These are phyloP conservation scores for Fukomys damarensis DNA, from an alignment of 2,113 vertebrate genomes.

Conservation along the genomic window DNA sequence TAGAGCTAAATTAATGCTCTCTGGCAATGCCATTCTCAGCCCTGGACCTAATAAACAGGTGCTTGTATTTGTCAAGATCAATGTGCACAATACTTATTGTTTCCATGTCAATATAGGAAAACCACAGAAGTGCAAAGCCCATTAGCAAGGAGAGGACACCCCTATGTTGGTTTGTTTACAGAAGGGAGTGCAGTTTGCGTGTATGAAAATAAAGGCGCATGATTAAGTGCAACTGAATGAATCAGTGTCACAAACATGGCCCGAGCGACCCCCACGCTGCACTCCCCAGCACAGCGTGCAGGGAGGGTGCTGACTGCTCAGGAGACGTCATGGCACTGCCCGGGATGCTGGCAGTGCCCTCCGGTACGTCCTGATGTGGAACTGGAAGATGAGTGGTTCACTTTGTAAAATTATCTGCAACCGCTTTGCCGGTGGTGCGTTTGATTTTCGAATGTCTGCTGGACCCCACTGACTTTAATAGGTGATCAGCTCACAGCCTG, in stretches of 20 bases:
- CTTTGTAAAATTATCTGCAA: neutral
- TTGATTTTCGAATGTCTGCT: neutral
- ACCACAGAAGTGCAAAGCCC: neutral
- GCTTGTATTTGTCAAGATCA: neutral
- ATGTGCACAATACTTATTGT: neutral
- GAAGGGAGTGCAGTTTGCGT: neutral
- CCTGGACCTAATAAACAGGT: neutral
- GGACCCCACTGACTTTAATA: neutral
- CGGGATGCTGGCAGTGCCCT: neutral
- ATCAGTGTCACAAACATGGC: neutral
- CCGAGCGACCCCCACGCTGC: neutral
- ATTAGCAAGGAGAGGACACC: neutral
- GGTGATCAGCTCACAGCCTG: neutral
- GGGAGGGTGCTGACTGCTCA: fast-evolving
- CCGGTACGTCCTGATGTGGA: neutral
- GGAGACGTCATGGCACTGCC: neutral
- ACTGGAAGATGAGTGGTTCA: neutral
- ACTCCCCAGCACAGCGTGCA: neutral
- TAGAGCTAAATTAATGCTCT: neutral
- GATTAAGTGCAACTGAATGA: neutral
- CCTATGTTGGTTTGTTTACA: neutral
- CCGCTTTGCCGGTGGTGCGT: neutral
- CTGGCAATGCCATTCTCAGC: neutral
- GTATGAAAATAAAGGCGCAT: neutral
- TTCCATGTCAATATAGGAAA: neutral